phyloP scores from a whole-genome alignment of 2,797 vertebrate species.

The Acanthopagrus latus region DNA sequence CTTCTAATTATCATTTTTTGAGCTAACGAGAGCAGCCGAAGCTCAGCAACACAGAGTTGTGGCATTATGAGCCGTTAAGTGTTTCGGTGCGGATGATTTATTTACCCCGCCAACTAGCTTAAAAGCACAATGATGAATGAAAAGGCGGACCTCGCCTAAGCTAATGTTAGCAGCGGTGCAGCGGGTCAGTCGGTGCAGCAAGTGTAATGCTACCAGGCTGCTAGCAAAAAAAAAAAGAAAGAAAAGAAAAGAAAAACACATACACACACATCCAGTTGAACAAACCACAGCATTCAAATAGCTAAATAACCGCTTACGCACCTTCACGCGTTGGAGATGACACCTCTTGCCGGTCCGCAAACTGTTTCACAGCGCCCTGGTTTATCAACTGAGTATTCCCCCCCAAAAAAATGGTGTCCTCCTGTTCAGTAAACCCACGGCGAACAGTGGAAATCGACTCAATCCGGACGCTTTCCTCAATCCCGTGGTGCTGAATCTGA shows the following conservation, averaged over 20 bases:
- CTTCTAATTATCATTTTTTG: no score
- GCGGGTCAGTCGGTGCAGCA: conserved; percentile 61
- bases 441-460: conserved; percentile 60
- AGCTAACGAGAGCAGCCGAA: conserved; percentile 1
- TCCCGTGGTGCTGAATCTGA: conserved; percentile 84
- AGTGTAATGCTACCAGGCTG: conserved; percentile 69
- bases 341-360: conserved; percentile 77
- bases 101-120: conserved; percentile 24
- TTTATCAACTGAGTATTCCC: conserved; percentile 65
- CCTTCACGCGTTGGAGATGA: conserved; percentile 76
- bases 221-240: conserved; percentile 55
- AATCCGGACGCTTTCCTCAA: conserved; percentile 81
- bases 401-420: conserved; percentile 59
- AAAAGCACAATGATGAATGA: conserved; percentile 60
- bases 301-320: conserved; percentile 51
- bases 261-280: conserved; percentile 20
- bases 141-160: conserved; percentile 80
- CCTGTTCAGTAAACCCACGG: conserved; percentile 54
- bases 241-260: not conserved
- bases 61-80: not conserved
- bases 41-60: not conserved
- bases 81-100: not conserved
- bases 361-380: conserved; percentile 63
- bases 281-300: conserved; percentile 39
- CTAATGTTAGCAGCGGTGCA: conserved; percentile 74